Evolutionary conservation across 2,113 vertebrate species (phyloP).

Genomic region (Hippotragus niger): DNA sequence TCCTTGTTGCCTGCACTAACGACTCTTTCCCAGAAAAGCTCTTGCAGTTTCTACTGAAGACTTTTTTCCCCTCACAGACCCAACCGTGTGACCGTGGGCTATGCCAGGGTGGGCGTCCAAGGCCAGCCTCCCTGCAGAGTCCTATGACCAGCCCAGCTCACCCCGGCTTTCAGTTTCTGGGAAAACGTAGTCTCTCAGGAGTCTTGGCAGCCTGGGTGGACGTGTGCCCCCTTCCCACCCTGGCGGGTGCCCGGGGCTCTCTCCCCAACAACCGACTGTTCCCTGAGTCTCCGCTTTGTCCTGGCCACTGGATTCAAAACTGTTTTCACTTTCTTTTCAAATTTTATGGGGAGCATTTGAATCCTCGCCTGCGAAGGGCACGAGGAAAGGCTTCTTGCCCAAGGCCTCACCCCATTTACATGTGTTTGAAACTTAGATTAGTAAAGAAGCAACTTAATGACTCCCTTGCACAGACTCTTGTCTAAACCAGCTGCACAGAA

Average conservation of each 20-base stretch:
- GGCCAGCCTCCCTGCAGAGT: not conserved
- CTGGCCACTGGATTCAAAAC: not conserved
- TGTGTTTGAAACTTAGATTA: not conserved
- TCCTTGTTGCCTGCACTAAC: not conserved
- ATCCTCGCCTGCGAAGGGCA: not conserved
- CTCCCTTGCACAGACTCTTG: not conserved
- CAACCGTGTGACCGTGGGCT: not conserved
- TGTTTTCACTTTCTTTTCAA: not conserved
- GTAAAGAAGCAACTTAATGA: not conserved
- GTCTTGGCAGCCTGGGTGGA: rapidly evolving
- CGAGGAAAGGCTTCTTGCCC: not conserved
- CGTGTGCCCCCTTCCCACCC: rapidly evolving
- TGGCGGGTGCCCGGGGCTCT: not conserved
- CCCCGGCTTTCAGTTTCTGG: not conserved
- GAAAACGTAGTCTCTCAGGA: not conserved
- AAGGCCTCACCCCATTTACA: too few species aligned
- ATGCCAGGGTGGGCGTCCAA: not conserved
- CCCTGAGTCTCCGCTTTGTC: not conserved
- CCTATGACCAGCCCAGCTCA: not conserved
- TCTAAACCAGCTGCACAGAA: not conserved
- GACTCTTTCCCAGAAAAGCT: not conserved
- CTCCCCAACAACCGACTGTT: rapidly evolving
- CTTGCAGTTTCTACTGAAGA: not conserved
- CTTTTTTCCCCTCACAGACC: not conserved
- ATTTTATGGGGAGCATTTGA: not conserved